A percentile compares a stretch with the other conserved stretches of the same genome.
phyloP scores from a whole-genome alignment of 1,140 invertebrate genomes.

The Hylaeus anthracinus region DNA sequence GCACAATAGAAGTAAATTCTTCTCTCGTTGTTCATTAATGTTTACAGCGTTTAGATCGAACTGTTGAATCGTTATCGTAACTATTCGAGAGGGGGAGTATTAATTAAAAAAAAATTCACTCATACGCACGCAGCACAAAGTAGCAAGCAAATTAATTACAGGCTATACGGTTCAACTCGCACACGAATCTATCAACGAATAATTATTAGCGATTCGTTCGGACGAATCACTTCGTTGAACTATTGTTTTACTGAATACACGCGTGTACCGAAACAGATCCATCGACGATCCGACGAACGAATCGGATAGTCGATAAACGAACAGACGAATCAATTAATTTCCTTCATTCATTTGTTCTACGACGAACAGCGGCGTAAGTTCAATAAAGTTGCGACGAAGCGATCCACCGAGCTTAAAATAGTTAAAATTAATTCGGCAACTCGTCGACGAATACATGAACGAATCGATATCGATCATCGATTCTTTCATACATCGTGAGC shows the following conservation, averaged over 20 bases:
- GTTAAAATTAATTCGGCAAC: background rate
- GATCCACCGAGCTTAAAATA: background rate
- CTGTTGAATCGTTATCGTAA: background rate
- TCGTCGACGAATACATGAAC: slow-evolving; percentile 19
- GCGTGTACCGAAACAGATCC: background rate
- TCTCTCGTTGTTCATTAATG: slow-evolving; percentile 34
- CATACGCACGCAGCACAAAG: background rate
- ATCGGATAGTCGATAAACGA: background rate
- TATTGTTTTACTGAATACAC: background rate
- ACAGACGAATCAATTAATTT: slow-evolving; percentile 4
- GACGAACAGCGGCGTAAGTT: background rate
- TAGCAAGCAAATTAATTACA: background rate
- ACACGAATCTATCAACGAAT: background rate
- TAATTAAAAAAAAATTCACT: slow-evolving; percentile 3
- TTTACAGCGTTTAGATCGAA: slow-evolving; percentile 10
- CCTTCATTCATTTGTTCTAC: background rate
- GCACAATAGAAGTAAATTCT: background rate
- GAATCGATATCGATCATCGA: slow-evolving; percentile 1
- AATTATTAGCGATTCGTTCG: background rate
- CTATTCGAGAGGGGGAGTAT: background rate
- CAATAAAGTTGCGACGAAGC: background rate
- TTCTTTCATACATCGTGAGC: slow-evolving; percentile 20
- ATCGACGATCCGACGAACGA: no score
- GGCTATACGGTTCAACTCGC: background rate
- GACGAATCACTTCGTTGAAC: background rate